phyloP scores from a whole-genome alignment of 2,113 vertebrate species.

The Trinectes maculatus region DNA sequence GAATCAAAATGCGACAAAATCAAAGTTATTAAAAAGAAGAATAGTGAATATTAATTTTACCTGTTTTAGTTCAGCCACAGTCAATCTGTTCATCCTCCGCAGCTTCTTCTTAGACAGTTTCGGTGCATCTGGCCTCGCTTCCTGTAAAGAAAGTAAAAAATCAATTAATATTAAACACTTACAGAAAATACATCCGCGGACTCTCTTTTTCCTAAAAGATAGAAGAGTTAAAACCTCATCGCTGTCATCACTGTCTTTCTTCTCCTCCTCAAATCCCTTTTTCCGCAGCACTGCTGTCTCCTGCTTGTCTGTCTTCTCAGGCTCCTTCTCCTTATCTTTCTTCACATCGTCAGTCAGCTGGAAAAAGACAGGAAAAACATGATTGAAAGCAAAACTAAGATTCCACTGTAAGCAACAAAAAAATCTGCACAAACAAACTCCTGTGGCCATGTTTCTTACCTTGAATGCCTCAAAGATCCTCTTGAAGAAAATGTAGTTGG shows the following conservation, averaged over 20 bases:
- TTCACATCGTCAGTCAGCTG: slow-evolving; percentile 92
- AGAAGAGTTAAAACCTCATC: slow-evolving; percentile 72
- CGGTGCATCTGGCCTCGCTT: slow-evolving; percentile 85
- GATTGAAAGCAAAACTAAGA: neutral
- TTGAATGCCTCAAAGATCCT: slow-evolving; percentile 94
- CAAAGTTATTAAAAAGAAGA: too few relatives aligned
- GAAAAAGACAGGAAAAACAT: accelerated
- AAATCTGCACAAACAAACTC: too few relatives aligned
- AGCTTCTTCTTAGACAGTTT: slow-evolving; percentile 97
- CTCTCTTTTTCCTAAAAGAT: slow-evolving; percentile 16
- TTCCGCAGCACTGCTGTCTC: slow-evolving; percentile 84
- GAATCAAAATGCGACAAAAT: too few relatives aligned
- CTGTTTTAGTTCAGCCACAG: slow-evolving; percentile 96
- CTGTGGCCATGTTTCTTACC: slow-evolving; percentile 80
- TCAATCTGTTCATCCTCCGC: slow-evolving; percentile 93
- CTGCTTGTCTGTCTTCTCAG: slow-evolving; percentile 86
- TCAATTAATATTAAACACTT: neutral
- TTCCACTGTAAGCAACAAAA: too few relatives aligned
- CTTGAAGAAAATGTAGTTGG: slow-evolving; percentile 94
- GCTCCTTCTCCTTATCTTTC: slow-evolving; percentile 94
- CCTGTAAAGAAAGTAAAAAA: slow-evolving; percentile 67
- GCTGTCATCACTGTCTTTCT: slow-evolving; percentile 89
- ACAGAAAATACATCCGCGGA: neutral
- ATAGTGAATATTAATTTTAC: slow-evolving; percentile 67
- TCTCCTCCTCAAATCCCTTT: slow-evolving; percentile 89